Conservation (phyloP, 1,140 invertebrate species). For the Aphis gossypii region DNA sequence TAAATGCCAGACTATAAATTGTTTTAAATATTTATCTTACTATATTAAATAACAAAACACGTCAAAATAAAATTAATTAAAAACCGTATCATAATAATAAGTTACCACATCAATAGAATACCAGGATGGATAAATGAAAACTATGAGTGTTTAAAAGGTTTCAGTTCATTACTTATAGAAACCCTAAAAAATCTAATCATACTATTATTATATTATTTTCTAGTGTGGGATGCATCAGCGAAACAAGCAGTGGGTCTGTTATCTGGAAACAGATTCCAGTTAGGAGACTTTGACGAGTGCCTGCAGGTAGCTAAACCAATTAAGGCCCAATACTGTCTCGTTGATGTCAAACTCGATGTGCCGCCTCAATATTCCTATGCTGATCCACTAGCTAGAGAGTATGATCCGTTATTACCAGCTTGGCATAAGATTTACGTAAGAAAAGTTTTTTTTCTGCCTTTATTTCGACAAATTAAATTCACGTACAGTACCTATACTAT, state of each 20-base stretch:
- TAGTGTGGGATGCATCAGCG: slow-evolving; percentile 65
- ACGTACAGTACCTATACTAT: not conserved
- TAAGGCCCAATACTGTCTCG: slow-evolving; percentile 68
- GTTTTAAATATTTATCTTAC: not conserved
- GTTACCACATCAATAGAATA: not conserved
- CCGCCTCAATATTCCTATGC: slow-evolving; percentile 62
- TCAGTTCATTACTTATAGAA: not conserved
- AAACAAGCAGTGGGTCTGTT: slow-evolving; percentile 62
- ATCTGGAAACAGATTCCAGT: slow-evolving; percentile 62
- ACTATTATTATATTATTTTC: slow-evolving; percentile 27
- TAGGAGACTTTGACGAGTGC: slow-evolving; percentile 65
- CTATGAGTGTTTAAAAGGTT: not conserved
- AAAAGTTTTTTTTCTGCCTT: slow-evolving; percentile 52
- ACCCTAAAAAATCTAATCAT: not conserved
- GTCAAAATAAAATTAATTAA: not conserved
- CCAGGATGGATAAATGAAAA: not conserved
- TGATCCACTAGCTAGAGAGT: slow-evolving; percentile 63
- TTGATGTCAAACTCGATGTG: slow-evolving; percentile 63
- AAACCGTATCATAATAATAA: not conserved
- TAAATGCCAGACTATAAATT: not conserved
- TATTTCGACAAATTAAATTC: not conserved
- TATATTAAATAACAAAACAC: not conserved
- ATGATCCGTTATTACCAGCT: slow-evolving; percentile 66
- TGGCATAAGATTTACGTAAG: slow-evolving; percentile 68
- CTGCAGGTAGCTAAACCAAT: slow-evolving; percentile 64